Evolutionary conservation across 2,888 invertebrate genomes (phyloP), one percentile per base, ranked within the genome.

Genomic region (Camptogramma bilineatum): DNA sequence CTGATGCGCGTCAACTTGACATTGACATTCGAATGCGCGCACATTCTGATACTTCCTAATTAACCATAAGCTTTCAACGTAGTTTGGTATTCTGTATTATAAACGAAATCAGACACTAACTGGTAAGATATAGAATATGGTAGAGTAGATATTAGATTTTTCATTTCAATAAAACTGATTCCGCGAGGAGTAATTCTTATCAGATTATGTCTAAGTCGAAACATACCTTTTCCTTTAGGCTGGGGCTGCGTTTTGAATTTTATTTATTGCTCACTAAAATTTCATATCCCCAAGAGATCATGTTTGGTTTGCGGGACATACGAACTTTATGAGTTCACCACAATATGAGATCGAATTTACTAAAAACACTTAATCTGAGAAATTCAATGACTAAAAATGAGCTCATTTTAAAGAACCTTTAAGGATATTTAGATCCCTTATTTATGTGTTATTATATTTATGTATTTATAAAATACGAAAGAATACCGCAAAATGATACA

Each of bases 1-100:
- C 83, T 82, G 83, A 83, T 79, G 76, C 68, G 72, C 73, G 73
- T 78, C 81, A 75, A 74, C 77, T 76, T 75, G 75, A 77, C 76
- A 78, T 73, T 78, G 80, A 79, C 79, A 74, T 71, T 71, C 59
- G 71, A 66, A 70, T 70, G 71, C 62, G 56, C 61, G 72, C 70
- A 72, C 73, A 70, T 74, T 76, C 71, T 70, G 69, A 73, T 62
- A 62, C 21, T 2, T 75, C 72, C 68, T 75, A 77, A 77, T 74
- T 73, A 75, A 78, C 28, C 24, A 24, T 21, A 56, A 24, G 42
- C 54, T 55, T 34, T 58, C 34, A 19, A 7, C 18, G 8, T 21
- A 16, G 46, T 46, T 53, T 57, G 21, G 44, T 4, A 56, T 54
- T 17, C 53, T 44, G 2, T 39, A 39, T 13, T 39, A 39, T 5